Percentiles rank a stretch among this genome's conserved stretches.
phyloP scores from a whole-genome alignment of 2,797 vertebrate species.

The Leuciscus waleckii region DNA sequence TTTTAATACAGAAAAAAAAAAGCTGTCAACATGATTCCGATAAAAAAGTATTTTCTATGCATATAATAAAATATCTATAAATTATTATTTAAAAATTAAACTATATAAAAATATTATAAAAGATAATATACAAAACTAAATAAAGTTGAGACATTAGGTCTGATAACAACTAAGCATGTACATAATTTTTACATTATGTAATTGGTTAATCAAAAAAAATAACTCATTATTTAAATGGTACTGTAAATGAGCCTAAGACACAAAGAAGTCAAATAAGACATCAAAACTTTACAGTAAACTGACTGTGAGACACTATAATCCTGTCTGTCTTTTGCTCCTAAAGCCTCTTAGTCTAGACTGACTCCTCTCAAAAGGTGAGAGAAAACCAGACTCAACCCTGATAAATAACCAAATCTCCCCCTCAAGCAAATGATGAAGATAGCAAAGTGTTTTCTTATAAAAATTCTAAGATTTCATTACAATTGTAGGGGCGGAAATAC shows the following conservation, averaged over 20 bases:
- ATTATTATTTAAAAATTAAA: too few relatives aligned
- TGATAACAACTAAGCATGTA: not conserved
- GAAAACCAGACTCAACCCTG: not conserved
- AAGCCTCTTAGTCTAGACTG: constrained; percentile 40
- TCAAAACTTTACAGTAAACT: constrained; percentile 2
- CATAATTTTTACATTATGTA: not conserved
- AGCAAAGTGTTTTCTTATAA: not conserved
- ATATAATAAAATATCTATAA: too few relatives aligned
- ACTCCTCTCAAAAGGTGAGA: not conserved
- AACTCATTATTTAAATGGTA: not conserved
- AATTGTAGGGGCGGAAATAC: not conserved
- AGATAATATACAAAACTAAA: not conserved
- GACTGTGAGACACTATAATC: not conserved
- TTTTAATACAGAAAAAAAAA: not conserved
- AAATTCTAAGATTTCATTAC: too few relatives aligned
- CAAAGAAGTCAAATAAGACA: not conserved
- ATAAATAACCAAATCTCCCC: not conserved
- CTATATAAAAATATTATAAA: too few relatives aligned
- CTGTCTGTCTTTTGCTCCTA: not conserved
- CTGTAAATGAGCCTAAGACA: not conserved
- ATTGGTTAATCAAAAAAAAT: not conserved
- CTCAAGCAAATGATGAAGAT: not conserved
- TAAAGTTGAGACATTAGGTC: not conserved
- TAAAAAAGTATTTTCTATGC: too few relatives aligned
- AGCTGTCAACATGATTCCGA: too few relatives aligned